Evolutionary conservation across 2,113 vertebrate species (phyloP), one percentile per base, ranked within the genome.

Genomic region (Corythoichthys haematopterus): DNA sequence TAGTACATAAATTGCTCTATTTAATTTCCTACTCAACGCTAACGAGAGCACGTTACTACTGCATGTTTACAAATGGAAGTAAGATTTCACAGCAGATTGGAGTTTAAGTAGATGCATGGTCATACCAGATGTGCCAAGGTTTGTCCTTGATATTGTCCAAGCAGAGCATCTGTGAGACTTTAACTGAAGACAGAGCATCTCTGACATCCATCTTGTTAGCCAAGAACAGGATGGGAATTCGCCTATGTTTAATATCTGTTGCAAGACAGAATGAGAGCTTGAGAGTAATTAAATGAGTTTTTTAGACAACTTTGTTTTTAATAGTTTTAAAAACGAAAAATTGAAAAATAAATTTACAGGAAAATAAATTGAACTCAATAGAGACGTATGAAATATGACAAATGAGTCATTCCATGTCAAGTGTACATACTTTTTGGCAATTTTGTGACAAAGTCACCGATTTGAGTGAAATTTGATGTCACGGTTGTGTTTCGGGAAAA

Each of bases 131-230:
- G 79, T 98, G 94, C 97, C 97, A 99, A 35, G 97, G 96, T 80
- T 98, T 98, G 87, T 99, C 96, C 91, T 96, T 98, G 88, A 99
- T 96, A 87, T 93, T 97, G 76, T 98, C 96, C 91, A 99, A 90
- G 75, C 93, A 94, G 61, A 99, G 90, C 67, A 98, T 85, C 80
- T 98, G 96, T 77, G 96, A 99, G 37, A 98, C 95, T 87, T 96
- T 98, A 52, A 99, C 94, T 69, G 96, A 96, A 51, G 97, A 97
- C 77, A 98, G 85, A 60, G 97, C 92, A 11, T 98, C 96, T 75
- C 94, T 92, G 64, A 99, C 93, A 83, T 99, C 97, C 96, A 99
- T 99, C 92, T 99, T 99, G 90, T 99, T 99, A 64, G 97, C 97
- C 83, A 98, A 99, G 86, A 99, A 98, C 81, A 99, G 91, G 84